A percentile compares a stretch with the other conserved stretches of the same genome.
These are phyloP conservation scores for Matsumurasca onukii DNA, from an alignment of 1,140 invertebrate genomes.

Conservation along the genomic window DNA sequence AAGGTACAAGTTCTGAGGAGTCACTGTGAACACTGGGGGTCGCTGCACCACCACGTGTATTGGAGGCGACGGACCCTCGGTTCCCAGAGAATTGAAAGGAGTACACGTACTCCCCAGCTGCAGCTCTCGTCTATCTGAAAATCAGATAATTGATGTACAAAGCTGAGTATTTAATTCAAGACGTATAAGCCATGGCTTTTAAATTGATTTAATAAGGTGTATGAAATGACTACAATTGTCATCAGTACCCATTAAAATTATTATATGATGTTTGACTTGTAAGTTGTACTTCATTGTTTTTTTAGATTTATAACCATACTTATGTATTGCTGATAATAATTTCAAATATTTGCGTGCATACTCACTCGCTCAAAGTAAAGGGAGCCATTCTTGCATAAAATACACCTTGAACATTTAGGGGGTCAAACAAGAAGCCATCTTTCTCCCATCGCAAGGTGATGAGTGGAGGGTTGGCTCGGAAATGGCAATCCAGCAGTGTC, in stretches of 20 bases:
- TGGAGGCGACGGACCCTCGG: constrained; percentile 76
- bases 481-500: constrained; percentile 90
- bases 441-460: constrained; percentile 94
- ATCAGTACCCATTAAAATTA: too few relatives aligned
- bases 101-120: constrained; percentile 85
- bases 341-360: too few relatives aligned
- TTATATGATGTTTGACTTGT: too few relatives aligned
- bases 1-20: constrained; percentile 78
- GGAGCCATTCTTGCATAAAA: constrained; percentile 85
- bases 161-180: too few relatives aligned
- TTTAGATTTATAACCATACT: too few relatives aligned
- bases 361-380: constrained; percentile 73
- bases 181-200: too few relatives aligned
- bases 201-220: too few relatives aligned
- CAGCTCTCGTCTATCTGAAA: constrained; percentile 70
- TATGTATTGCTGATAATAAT: too few relatives aligned
- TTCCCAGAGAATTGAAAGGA: constrained; percentile 87
- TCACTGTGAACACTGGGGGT: constrained; percentile 73
- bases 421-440: constrained; percentile 89
- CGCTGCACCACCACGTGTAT: constrained; percentile 89
- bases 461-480: constrained; percentile 88
- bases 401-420: constrained; percentile 85
- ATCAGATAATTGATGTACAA: constrained; percentile 2
- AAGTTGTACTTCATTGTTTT: too few relatives aligned
- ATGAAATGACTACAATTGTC: too few relatives aligned